Conservation (phyloP, 2,797 vertebrate species). For the Gallinago solitaria region DNA sequence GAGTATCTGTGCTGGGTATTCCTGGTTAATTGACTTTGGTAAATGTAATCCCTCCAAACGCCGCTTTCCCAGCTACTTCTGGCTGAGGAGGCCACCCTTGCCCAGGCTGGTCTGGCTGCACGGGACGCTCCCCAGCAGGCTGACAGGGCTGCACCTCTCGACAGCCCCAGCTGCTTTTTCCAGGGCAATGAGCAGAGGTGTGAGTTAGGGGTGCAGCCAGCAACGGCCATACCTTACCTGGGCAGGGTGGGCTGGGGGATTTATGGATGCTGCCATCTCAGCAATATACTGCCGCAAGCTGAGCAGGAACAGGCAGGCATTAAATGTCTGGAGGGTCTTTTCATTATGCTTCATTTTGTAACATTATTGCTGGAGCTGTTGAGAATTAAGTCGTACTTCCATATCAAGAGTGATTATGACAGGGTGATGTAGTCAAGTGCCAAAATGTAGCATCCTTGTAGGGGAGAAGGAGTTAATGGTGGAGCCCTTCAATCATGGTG, state of each 20-base stretch:
- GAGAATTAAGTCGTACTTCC: not conserved
- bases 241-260: rapidly evolving
- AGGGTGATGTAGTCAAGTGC: not conserved
- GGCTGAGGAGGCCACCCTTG: not conserved
- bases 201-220: rapidly evolving
- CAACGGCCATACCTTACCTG: rapidly evolving
- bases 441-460: not conserved
- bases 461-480: not conserved
- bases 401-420: not conserved
- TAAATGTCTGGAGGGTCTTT: not conserved
- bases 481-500: not conserved
- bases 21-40: not conserved
- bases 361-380: not conserved
- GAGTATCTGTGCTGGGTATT: not conserved
- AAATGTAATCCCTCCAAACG: not conserved
- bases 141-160: rapidly evolving
- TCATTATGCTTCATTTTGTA: not conserved
- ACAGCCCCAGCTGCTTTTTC: not conserved
- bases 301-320: not conserved
- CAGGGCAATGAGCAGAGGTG: not conserved
- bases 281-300: rapidly evolving
- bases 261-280: not conserved
- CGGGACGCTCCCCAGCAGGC: not conserved
- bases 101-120: not conserved
- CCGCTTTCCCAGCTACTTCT: not conserved